phyloP scores from a whole-genome alignment of 2,888 invertebrate species.

The Apantesis nais region DNA sequence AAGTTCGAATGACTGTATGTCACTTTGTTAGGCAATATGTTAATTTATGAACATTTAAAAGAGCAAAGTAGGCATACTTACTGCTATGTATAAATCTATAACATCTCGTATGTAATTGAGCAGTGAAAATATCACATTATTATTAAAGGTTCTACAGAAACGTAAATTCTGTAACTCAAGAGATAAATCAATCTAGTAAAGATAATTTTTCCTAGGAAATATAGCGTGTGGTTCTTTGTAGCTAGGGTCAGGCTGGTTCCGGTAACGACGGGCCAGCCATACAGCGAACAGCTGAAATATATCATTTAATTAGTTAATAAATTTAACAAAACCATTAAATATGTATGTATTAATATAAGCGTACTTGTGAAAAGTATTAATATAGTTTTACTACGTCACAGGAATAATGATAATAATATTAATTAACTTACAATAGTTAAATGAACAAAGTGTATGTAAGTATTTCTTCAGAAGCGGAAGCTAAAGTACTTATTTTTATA shows the following conservation, averaged over 20 bases:
- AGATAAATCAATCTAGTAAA: slow-evolving; percentile 62
- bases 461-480: not conserved
- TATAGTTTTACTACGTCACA: not conserved
- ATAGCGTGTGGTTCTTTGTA: slow-evolving; percentile 90
- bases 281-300: slow-evolving; percentile 91
- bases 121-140: slow-evolving; percentile 7
- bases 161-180: slow-evolving; percentile 27
- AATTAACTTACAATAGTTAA: not conserved
- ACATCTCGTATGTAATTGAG: slow-evolving; percentile 16
- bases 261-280: slow-evolving; percentile 91
- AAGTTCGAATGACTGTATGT: not conserved
- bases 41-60: not conserved
- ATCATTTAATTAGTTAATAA: slow-evolving; percentile 17
- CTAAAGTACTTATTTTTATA: not conserved
- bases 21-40: not conserved
- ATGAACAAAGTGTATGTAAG: not conserved
- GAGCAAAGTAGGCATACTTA: not conserved
- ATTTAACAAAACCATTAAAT: not conserved
- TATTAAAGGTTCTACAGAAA: slow-evolving; percentile 16
- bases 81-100: not conserved
- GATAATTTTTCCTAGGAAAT: slow-evolving; percentile 87
- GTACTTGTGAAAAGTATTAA: not conserved
- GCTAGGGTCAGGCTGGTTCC: slow-evolving; percentile 92
- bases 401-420: not conserved
- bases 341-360: not conserved